Percentiles rank a stretch among this genome's conserved stretches.
phyloP scores from a whole-genome alignment of 2,797 vertebrate genomes.

The Alfaro cultratus region DNA sequence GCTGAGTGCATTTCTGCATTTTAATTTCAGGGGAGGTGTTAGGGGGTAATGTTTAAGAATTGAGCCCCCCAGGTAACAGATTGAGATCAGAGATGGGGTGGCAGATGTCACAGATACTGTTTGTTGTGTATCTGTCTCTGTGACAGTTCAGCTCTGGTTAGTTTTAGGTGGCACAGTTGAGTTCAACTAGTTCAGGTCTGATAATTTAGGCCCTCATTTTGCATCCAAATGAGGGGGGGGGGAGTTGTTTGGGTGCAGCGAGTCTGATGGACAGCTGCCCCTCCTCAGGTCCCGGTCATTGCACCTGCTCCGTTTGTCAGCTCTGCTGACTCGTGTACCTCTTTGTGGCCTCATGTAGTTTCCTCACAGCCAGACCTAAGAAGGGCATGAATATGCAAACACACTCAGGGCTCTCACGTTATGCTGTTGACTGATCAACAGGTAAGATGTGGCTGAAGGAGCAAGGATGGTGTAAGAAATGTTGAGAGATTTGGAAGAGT shows the following conservation, averaged over 20 bases:
- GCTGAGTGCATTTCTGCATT: constrained; percentile 69
- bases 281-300: constrained; percentile 51
- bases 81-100: constrained; percentile 28
- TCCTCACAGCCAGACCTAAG: constrained; percentile 38
- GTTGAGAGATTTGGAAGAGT: constrained; percentile 26
- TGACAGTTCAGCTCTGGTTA: constrained; percentile 7
- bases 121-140: constrained; percentile 7
- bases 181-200: constrained; percentile 26
- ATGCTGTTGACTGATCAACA: constrained; percentile 32
- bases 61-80: constrained; percentile 50
- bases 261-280: constrained; percentile 74
- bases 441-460: constrained; percentile 8
- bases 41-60: constrained; percentile 67
- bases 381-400: constrained; percentile 47
- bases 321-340: constrained; percentile 68
- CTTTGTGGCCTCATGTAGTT: constrained; percentile 62
- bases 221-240: constrained; percentile 37
- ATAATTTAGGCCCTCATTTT: constrained; percentile 43
- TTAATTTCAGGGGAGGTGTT: constrained; percentile 64
- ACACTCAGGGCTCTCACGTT: constrained; percentile 48
- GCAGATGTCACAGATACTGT: constrained; percentile 49
- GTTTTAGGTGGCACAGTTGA: constrained; percentile 16
- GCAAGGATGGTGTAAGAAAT: constrained; percentile 27
- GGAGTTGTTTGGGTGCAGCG: constrained; percentile 43
- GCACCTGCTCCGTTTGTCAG: constrained; percentile 69